Evolutionary conservation across 2,797 vertebrate species (phyloP).

Genomic region (Myripristis jacobus): DNA sequence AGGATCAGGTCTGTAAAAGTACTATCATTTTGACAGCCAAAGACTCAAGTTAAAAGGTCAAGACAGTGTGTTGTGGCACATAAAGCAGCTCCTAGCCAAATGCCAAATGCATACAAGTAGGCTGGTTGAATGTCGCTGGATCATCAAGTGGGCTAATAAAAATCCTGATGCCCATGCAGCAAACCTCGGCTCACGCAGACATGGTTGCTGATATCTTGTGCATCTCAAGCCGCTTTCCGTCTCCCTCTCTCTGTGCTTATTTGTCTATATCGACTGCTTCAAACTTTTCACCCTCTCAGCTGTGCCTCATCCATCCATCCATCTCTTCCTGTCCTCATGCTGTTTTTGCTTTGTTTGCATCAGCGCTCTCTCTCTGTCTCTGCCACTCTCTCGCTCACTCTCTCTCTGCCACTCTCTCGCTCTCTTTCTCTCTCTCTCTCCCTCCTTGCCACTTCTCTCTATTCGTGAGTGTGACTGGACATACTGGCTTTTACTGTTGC

Average conservation of each 20-base stretch:
- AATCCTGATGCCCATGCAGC: too few species aligned
- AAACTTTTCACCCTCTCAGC: slow-evolving; percentile 57
- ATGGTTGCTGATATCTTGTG: slow-evolving; percentile 34
- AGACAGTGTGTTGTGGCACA: too few species aligned
- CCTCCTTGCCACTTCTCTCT: slow-evolving; percentile 22
- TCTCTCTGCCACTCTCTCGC: slow-evolving; percentile 20
- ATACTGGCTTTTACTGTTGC: slow-evolving; percentile 41
- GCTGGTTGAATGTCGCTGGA: too few species aligned
- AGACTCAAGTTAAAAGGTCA: too few species aligned
- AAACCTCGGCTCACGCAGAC: too few species aligned
- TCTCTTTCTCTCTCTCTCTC: slow-evolving; percentile 22
- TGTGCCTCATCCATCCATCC: slow-evolving; percentile 54
- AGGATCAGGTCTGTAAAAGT: too few species aligned
- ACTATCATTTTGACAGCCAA: too few species aligned
- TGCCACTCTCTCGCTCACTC: neutral
- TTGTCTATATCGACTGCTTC: slow-evolving; percentile 46
- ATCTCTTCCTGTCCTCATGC: slow-evolving; percentile 69
- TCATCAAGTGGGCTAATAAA: too few species aligned
- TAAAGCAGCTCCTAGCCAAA: too few species aligned
- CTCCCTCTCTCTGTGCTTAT: slow-evolving; percentile 55
- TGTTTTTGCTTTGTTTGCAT: slow-evolving; percentile 57
- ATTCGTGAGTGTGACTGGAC: slow-evolving; percentile 44
- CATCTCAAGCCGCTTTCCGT: slow-evolving; percentile 32
- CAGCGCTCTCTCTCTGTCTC: slow-evolving; percentile 17
- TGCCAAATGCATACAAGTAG: too few species aligned